Evolutionary conservation across 2,888 invertebrate genomes (phyloP).

Genomic region (Drosophila paracracens): DNA sequence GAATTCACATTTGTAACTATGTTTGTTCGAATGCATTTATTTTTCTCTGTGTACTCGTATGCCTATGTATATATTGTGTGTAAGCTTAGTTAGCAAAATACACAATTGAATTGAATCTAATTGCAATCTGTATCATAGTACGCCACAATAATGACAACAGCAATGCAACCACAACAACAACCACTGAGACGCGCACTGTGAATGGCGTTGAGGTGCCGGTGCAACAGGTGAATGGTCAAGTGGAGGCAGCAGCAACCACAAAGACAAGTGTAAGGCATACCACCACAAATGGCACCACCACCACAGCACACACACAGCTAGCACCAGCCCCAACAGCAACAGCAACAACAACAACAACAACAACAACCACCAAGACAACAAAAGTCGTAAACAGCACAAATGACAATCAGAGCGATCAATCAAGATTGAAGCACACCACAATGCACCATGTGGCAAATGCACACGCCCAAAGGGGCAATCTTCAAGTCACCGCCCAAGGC

Average conservation of each 20-base stretch:
- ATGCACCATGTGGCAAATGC: conserved; percentile 64
- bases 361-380: conserved; percentile 32
- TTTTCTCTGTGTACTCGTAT: conserved; percentile 1
- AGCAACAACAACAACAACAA: conserved; percentile 26
- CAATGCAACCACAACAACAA: conserved; percentile 37
- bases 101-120: not conserved
- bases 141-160: conserved; percentile 59
- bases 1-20: not conserved
- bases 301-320: conserved; percentile 14
- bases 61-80: conserved; percentile 1
- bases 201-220: conserved; percentile 8
- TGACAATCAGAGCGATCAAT: conserved; percentile 24
- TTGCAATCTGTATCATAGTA: conserved; percentile 52
- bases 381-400: conserved; percentile 27
- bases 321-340: conserved; percentile 17
- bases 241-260: conserved; percentile 12
- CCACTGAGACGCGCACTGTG: conserved; percentile 28
- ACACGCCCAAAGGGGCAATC: conserved; percentile 58
- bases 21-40: not conserved
- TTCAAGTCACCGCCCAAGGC: conserved; percentile 63
- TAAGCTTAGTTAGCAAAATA: not conserved
- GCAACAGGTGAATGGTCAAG: not conserved
- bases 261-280: conserved; percentile 13
- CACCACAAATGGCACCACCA: conserved; percentile 26
- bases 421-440: conserved; percentile 40